phyloP scores from a whole-genome alignment of 2,797 vertebrate species.

The Sphenodon punctatus region DNA sequence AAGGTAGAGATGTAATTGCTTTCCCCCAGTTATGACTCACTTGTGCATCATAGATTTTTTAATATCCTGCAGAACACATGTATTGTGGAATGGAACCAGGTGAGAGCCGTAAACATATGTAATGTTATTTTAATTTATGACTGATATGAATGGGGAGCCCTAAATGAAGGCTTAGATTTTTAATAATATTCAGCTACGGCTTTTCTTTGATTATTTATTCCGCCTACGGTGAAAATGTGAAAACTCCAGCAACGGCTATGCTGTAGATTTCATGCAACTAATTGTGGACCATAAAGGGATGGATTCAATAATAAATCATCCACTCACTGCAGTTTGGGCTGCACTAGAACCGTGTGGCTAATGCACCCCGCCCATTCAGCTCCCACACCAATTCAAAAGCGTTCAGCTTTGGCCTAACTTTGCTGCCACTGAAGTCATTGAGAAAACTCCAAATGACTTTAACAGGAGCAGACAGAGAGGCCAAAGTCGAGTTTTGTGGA shows the following conservation, averaged over 20 bases:
- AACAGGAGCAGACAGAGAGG: not conserved
- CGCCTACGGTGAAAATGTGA: conserved; percentile 43
- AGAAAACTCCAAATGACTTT: not conserved
- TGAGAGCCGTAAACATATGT: conserved; percentile 67
- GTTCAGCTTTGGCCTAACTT: not conserved
- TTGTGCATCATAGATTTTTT: conserved; percentile 75
- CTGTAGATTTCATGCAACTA: conserved; percentile 39
- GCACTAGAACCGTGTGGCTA: not conserved
- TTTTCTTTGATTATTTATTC: conserved; percentile 34
- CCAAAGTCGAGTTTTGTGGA: not conserved
- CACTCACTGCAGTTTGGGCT: not conserved
- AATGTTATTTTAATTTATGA: conserved; percentile 66
- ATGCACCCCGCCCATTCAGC: not conserved
- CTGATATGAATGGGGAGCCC: conserved; percentile 45
- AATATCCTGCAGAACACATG: conserved; percentile 76
- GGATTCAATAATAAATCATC: conserved; percentile 49
- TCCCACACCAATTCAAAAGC: conserved; percentile 16
- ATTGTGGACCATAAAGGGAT: conserved; percentile 52
- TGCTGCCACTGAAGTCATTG: not conserved
- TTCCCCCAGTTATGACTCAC: conserved; percentile 74
- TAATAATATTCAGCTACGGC: conserved; percentile 38
- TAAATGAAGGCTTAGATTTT: conserved; percentile 48
- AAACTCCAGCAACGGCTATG: conserved; percentile 30
- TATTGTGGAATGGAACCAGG: conserved; percentile 69
- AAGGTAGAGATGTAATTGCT: conserved; percentile 74